Evolutionary conservation across 2,797 vertebrate species (phyloP).

Genomic region (Microcaecilia unicolor): DNA sequence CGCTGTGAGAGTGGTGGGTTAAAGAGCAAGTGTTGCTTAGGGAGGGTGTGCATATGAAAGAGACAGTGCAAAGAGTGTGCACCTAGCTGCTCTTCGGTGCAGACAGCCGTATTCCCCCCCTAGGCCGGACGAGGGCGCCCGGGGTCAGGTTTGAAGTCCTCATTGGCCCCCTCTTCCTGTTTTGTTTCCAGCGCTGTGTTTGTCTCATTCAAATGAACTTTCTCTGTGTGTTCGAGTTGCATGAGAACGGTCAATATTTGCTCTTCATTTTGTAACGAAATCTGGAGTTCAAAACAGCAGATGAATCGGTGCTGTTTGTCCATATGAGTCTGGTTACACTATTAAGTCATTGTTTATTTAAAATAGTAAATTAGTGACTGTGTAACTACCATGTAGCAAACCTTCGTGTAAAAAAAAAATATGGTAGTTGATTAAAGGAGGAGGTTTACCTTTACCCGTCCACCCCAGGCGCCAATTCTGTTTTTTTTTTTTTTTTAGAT

Average conservation of each 20-base stretch:
- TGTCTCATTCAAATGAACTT: slow-evolving; percentile 20
- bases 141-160: slow-evolving; percentile 49
- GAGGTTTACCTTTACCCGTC: no score
- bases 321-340: slow-evolving; percentile 8
- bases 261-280: slow-evolving; percentile 25
- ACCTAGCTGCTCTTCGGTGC: no score
- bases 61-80: no score
- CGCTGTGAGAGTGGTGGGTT: no score
- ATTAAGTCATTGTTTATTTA: slow-evolving; percentile 38
- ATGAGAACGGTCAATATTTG: slow-evolving; percentile 40
- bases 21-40: no score
- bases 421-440: no score
- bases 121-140: slow-evolving; percentile 70
- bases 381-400: background rate
- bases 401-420: no score
- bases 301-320: slow-evolving; percentile 25
- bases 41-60: no score
- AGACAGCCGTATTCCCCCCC: no score
- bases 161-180: slow-evolving; percentile 19
- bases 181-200: slow-evolving; percentile 30
- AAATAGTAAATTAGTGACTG: slow-evolving; percentile 19
- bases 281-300: slow-evolving; percentile 33
- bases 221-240: slow-evolving; percentile 27
- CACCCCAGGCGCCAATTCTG: no score
- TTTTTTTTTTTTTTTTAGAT: no score